phyloP scores from a whole-genome alignment of 2,888 invertebrate species.

The Diadegma fenestrale region DNA sequence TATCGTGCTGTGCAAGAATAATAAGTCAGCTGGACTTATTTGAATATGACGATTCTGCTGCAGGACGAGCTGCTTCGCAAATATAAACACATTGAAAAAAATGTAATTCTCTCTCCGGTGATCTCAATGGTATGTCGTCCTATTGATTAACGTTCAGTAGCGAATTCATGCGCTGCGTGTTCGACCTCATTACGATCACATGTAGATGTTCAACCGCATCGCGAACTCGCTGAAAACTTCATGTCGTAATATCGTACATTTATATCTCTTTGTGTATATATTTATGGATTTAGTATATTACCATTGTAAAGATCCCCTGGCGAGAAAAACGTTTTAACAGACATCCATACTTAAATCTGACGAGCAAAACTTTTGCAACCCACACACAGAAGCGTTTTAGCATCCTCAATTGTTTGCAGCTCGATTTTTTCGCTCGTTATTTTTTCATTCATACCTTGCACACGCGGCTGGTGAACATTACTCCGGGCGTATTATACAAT shows the following conservation, averaged over 20 bases:
- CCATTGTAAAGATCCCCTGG: constrained; percentile 40
- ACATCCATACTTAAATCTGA: constrained; percentile 20
- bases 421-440: constrained; percentile 9
- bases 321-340: constrained; percentile 31
- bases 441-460: constrained; percentile 11
- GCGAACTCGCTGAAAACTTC: constrained; percentile 41
- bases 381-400: constrained; percentile 23
- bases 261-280: not conserved
- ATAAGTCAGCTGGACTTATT: constrained; percentile 51
- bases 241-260: constrained; percentile 38
- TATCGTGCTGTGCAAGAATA: constrained; percentile 62
- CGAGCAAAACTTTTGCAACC: constrained; percentile 2
- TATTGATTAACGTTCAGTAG: constrained; percentile 69
- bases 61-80: constrained; percentile 13
- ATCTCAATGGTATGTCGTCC: constrained; percentile 57
- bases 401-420: constrained; percentile 2
- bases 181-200: constrained; percentile 61
- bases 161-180: constrained; percentile 57
- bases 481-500: not conserved
- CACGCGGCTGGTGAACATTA: not conserved
- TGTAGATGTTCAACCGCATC: constrained; percentile 45
- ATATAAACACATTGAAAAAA: constrained; percentile 8
- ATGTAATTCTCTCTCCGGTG: constrained; percentile 32
- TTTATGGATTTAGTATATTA: constrained; percentile 39
- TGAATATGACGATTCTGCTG: constrained; percentile 47